These are phyloP conservation scores for Falco berigora DNA, from an alignment of 2,797 vertebrate species.

Conservation along the genomic window DNA sequence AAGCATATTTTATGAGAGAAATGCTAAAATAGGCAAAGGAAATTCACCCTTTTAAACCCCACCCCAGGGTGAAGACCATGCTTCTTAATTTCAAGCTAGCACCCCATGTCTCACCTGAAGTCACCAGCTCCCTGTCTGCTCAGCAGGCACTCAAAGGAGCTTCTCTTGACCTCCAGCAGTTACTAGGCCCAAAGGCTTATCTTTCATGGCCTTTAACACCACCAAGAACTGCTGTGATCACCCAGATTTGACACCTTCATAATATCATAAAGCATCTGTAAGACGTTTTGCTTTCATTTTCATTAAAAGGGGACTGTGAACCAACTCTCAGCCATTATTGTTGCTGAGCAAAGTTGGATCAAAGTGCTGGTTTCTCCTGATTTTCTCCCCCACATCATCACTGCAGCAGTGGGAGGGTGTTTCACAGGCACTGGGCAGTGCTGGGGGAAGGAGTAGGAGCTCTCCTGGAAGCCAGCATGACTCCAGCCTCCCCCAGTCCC, in stretches of 20 bases:
- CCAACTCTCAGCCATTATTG: fast-evolving
- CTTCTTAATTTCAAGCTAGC: fast-evolving
- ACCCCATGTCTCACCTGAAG: neutral
- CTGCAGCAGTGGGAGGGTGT: neutral
- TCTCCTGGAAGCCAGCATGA: neutral
- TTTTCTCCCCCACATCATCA: neutral
- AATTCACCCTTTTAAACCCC: fast-evolving
- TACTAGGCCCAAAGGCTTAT: neutral
- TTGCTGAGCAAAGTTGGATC: too few relatives aligned
- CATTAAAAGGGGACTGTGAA: neutral
- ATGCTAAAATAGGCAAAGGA: fast-evolving
- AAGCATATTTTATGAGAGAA: neutral
- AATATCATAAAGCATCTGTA: fast-evolving
- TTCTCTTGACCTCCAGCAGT: neutral
- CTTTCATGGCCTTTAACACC: neutral
- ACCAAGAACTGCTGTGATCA: neutral
- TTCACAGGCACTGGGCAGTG: neutral
- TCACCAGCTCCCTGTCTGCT: neutral
- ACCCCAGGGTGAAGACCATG: fast-evolving
- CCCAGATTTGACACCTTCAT: neutral
- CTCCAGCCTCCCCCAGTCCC: neutral
- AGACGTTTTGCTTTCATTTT: neutral
- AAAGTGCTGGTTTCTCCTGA: neutral
- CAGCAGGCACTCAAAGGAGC: neutral
- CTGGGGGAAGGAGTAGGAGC: neutral